These are phyloP conservation scores for Neosalanx taihuensis DNA, from an alignment of 2,797 vertebrate species.

Conservation along the genomic window DNA sequence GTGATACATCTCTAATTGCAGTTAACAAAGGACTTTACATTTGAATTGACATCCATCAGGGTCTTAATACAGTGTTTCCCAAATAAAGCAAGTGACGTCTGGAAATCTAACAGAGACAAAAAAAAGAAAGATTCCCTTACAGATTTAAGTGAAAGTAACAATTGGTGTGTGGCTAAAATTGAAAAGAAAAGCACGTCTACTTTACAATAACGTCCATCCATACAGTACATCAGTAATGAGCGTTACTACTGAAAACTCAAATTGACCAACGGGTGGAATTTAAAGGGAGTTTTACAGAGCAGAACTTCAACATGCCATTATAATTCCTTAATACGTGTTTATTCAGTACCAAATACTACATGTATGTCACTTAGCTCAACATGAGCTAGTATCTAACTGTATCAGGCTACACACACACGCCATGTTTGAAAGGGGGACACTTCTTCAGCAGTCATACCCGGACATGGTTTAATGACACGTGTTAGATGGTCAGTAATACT, in stretches of 20 bases:
- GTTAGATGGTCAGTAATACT: constrained; percentile 74
- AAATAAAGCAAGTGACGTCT: constrained; percentile 48
- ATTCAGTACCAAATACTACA: not conserved
- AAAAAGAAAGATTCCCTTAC: constrained; percentile 17
- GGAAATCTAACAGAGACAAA: constrained; percentile 15
- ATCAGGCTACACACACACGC: constrained; percentile 25
- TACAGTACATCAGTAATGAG: constrained; percentile 32
- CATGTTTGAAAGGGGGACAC: constrained; percentile 43
- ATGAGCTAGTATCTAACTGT: constrained; percentile 15
- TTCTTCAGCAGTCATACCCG: constrained; percentile 47
- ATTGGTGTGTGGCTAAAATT: constrained; percentile 15
- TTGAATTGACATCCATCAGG: constrained; percentile 37
- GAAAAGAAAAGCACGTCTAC: constrained; percentile 45
- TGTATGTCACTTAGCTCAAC: constrained; percentile 8
- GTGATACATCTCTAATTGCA: not conserved
- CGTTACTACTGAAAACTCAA: constrained; percentile 22
- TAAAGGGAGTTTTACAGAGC: constrained; percentile 14
- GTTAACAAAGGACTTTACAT: constrained; percentile 20
- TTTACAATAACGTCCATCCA: constrained; percentile 45
- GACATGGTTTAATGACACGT: constrained; percentile 65
- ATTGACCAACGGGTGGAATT: constrained; percentile 1
- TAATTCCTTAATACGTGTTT: constrained; percentile 15
- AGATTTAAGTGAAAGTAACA: constrained; percentile 18
- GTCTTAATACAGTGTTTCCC: constrained; percentile 27
- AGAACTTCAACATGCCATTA: constrained; percentile 15